These are phyloP conservation scores for Epirrhoe tristata DNA, from an alignment of 2,888 invertebrate species.

Conservation along the genomic window DNA sequence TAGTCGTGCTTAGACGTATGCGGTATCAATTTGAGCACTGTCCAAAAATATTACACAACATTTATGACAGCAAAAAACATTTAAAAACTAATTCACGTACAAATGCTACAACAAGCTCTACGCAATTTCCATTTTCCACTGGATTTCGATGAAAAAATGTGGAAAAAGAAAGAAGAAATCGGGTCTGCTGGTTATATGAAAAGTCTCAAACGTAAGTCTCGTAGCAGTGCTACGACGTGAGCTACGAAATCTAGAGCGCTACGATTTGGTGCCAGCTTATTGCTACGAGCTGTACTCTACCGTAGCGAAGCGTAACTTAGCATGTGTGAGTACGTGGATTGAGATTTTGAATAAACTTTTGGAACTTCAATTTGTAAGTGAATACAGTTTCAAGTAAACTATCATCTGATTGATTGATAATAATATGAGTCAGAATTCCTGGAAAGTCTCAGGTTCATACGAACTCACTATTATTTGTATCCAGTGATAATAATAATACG, in stretches of 20 bases:
- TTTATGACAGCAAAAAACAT: not conserved
- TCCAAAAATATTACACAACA: too few relatives aligned
- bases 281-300: constrained; percentile 24
- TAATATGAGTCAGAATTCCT: too few relatives aligned
- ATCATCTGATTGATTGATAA: too few relatives aligned
- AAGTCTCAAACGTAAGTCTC: constrained; percentile 11
- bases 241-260: constrained; percentile 25
- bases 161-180: not conserved
- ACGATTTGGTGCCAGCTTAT: constrained; percentile 22
- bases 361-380: not conserved
- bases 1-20: not conserved
- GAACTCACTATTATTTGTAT: too few relatives aligned
- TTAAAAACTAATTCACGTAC: not conserved
- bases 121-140: constrained; percentile 1
- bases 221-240: constrained; percentile 10
- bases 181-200: not conserved
- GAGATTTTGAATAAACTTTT: constrained; percentile 14
- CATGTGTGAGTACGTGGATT: constrained; percentile 1
- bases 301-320: constrained; percentile 12
- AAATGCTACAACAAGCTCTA: constrained; percentile 8
- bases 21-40: not conserved
- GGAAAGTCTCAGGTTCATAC: too few relatives aligned
- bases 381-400: too few relatives aligned
- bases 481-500: too few relatives aligned
- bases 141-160: not conserved